phyloP scores from a whole-genome alignment of 2,888 invertebrate species.

The Cremastinae sp. region DNA sequence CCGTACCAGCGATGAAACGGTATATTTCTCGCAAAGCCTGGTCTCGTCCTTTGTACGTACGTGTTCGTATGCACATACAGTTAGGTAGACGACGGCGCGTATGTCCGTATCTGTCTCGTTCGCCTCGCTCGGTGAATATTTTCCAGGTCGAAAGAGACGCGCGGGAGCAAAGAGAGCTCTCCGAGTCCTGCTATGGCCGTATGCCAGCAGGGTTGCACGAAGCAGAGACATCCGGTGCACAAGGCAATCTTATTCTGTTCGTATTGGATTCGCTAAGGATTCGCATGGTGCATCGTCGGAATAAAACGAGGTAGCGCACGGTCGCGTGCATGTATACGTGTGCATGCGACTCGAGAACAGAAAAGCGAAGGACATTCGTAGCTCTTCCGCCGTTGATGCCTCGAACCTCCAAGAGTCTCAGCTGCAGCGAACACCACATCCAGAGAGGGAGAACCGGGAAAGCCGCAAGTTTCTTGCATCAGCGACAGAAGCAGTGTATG shows the following conservation, averaged over 20 bases:
- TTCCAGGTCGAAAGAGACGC: slow-evolving; percentile 51
- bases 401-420: slow-evolving; percentile 44
- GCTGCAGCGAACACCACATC: slow-evolving; percentile 46
- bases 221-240: slow-evolving; percentile 60
- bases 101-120: slow-evolving; percentile 26
- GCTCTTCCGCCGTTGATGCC: slow-evolving; percentile 46
- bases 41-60: neutral
- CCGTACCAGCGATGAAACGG: slow-evolving; percentile 38
- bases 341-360: neutral
- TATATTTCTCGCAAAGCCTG: slow-evolving; percentile 46
- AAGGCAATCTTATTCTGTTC: slow-evolving; percentile 62
- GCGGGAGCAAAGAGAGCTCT: slow-evolving; percentile 26
- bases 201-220: slow-evolving; percentile 59
- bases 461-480: slow-evolving; percentile 60
- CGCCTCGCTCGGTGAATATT: slow-evolving; percentile 51
- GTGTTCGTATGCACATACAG: slow-evolving; percentile 1
- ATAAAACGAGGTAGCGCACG: slow-evolving; percentile 27
- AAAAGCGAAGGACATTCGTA: slow-evolving; percentile 26
- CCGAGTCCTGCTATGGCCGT: slow-evolving; percentile 53
- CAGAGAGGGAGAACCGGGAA: slow-evolving; percentile 30
- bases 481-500: slow-evolving; percentile 35
- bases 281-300: slow-evolving; percentile 56
- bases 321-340: slow-evolving; percentile 8
- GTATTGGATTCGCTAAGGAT: slow-evolving; percentile 60
- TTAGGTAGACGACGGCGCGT: neutral